Evolutionary conservation across 2,797 vertebrate species (phyloP).

Genomic region (Lutra lutra): DNA sequence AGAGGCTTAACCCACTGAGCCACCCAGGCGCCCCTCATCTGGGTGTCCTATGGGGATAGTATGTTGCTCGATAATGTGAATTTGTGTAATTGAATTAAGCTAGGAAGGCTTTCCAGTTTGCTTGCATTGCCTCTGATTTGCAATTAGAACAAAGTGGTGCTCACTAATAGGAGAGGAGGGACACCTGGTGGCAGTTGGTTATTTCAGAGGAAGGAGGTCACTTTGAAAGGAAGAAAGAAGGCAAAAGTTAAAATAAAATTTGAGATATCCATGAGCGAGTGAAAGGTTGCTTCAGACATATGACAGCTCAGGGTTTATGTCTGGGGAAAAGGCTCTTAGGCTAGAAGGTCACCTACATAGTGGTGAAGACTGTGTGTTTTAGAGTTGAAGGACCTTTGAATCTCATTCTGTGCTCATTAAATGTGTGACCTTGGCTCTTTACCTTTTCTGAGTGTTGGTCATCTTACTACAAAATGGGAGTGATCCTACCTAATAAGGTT

Average conservation of each 20-base stretch:
- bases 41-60: neutral
- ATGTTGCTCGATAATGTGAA: neutral
- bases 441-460: neutral
- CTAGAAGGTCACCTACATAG: neutral
- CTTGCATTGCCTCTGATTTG: neutral
- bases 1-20: too few species aligned
- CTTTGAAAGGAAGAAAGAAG: neutral
- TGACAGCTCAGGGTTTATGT: neutral
- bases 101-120: neutral
- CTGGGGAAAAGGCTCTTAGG: too few species aligned
- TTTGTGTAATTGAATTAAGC: neutral
- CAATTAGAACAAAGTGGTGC: neutral
- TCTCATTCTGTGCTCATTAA: neutral
- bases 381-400: neutral
- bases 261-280: neutral
- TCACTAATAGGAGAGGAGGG: constrained; percentile 43
- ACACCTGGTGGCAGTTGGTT: constrained; percentile 63
- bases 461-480: neutral
- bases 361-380: neutral
- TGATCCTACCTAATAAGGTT: neutral
- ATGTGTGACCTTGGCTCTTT: neutral
- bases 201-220: neutral
- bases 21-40: too few species aligned
- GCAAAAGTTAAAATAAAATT: neutral
- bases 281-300: neutral